Conservation (phyloP, 2,797 vertebrate genomes). For the Eulemur rubriventer region DNA sequence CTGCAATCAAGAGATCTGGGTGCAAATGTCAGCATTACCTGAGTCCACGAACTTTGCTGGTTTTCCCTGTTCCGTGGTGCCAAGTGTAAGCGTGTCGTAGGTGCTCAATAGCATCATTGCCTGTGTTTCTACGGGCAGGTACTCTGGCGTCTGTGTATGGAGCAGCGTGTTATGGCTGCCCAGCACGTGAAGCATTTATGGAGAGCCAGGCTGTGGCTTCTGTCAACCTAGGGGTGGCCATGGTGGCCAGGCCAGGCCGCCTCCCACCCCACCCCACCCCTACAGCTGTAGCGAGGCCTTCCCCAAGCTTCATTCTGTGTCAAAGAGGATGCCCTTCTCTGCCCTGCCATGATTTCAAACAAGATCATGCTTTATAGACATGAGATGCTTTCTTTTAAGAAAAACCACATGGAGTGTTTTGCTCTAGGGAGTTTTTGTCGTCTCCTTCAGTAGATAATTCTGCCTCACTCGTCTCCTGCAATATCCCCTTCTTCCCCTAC, state of each 20-base stretch:
- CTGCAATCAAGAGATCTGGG: background rate
- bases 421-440: background rate
- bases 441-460: background rate
- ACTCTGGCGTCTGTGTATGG: background rate
- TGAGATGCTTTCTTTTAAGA: background rate
- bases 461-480: background rate
- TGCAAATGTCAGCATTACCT: background rate
- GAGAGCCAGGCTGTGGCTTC: background rate
- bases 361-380: background rate
- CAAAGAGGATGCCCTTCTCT: background rate
- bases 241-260: background rate
- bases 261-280: background rate
- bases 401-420: background rate
- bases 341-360: background rate
- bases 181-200: background rate
- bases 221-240: background rate
- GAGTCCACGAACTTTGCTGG: background rate
- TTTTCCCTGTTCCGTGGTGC: background rate
- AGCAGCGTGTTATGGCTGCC: background rate
- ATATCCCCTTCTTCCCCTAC: background rate
- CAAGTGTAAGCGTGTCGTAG: rapidly evolving
- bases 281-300: background rate
- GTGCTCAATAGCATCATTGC: rapidly evolving
- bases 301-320: background rate
- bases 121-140: background rate